Conservation (phyloP, 2,888 invertebrate species). For the Kryphioiulus occultus region DNA sequence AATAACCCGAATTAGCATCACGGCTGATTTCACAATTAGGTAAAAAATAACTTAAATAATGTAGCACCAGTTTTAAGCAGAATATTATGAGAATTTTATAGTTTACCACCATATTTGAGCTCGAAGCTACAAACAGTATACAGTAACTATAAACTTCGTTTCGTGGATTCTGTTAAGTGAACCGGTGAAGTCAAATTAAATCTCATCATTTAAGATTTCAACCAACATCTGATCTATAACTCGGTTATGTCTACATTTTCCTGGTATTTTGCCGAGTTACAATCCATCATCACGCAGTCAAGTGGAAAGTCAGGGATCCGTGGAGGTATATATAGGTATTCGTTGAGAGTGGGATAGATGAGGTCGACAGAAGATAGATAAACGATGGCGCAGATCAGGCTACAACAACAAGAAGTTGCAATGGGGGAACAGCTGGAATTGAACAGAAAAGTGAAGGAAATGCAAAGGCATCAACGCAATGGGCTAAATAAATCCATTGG, state of each 20-base stretch:
- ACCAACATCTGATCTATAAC: not conserved
- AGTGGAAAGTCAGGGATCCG: not conserved
- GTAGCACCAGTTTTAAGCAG: too few species aligned
- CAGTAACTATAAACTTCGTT: not conserved
- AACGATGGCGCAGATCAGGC: not conserved
- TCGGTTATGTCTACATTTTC: not conserved
- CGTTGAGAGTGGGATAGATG: not conserved
- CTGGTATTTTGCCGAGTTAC: not conserved
- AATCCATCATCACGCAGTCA: conserved; percentile 8
- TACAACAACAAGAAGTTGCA: not conserved
- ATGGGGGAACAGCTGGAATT: conserved; percentile 24
- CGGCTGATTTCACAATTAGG: too few species aligned
- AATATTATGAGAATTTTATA: too few species aligned
- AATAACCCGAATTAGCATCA: too few species aligned
- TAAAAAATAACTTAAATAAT: too few species aligned
- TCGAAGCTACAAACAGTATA: too few species aligned
- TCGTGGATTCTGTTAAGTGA: not conserved
- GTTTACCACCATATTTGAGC: too few species aligned
- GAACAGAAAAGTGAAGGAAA: conserved; percentile 5
- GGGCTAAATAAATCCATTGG: conserved; percentile 26
- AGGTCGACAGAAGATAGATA: not conserved
- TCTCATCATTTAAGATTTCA: not conserved
- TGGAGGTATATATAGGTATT: not conserved
- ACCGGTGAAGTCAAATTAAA: not conserved
- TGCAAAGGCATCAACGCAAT: conserved; percentile 13